Evolutionary conservation across 2,113 vertebrate genomes (phyloP), one percentile per base, ranked within the genome.

Genomic region (Drymodes brunneopygia): DNA sequence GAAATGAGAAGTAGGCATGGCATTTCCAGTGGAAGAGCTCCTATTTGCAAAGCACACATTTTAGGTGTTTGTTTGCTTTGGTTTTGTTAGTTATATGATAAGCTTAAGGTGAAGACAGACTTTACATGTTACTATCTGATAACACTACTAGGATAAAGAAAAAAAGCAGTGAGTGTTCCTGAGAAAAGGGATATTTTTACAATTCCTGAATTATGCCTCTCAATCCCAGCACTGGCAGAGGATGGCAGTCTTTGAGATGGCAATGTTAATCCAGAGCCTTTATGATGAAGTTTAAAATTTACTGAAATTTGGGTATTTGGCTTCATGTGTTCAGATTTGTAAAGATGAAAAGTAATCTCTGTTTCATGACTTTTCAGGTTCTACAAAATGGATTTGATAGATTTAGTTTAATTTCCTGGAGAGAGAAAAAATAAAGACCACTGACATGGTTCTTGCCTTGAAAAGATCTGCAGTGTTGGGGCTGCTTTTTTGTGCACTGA

Each of bases 1-100:
- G 81, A 95, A 97, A 86, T 95, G 81, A 90, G 79, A 85, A 54
- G 71, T 33, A 66, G 75, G 61, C 70, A 58, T 73, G 81, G 84
- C 40, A 96, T 96, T 97, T 97, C 92, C 94, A 92, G 90, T 96
- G 79, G 81, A 95, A 96, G 81, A 92, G 60, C 54, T 93, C 47
- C 40, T 90, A 28, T 73, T 94, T 88, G 74, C 38, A 95, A 94
- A 91, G 24, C 14, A 35, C 45, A 77, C 24, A 69, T 70, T 94
- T 88, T 91, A 69, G 66, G 38, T 73, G 13, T 47, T 86, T 85
- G 45, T 61, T 90, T 94, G 38, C 16, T 95, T 83, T 94, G 50
- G 42, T 86, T 95, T 93, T 91, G 33, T 85, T 88, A 77, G 24
- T 54, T 70, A 60, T 40, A 8, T 27, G 74, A 91, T 92, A 95